Conservation (phyloP, 2,113 vertebrate genomes). For the Hippocampus comes region DNA sequence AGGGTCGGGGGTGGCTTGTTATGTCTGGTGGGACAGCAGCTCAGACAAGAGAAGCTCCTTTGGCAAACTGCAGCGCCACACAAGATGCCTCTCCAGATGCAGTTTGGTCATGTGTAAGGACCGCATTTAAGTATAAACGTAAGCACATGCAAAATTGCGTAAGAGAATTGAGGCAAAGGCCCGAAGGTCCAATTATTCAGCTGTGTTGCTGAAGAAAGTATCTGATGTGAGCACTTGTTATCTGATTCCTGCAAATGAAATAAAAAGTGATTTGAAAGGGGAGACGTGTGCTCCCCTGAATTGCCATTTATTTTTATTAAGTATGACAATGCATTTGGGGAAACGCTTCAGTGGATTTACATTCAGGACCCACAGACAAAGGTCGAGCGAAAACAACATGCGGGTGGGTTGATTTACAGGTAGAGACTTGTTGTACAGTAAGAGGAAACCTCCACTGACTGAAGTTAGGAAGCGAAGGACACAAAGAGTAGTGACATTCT, state of each 20-base stretch:
- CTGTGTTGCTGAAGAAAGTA: neutral
- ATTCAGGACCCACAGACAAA: slow-evolving; percentile 30
- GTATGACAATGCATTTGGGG: slow-evolving; percentile 23
- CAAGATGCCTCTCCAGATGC: neutral
- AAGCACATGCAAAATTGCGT: neutral
- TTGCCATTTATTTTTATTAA: slow-evolving; percentile 27
- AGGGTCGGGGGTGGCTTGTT: slow-evolving; percentile 31
- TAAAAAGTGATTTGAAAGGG: neutral
- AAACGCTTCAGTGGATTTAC: slow-evolving; percentile 34
- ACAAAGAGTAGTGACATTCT: slow-evolving; percentile 21
- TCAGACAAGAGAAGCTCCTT: slow-evolving; percentile 47
- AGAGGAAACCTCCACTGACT: slow-evolving; percentile 24
- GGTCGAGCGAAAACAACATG: slow-evolving; percentile 13
- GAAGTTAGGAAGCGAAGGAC: neutral
- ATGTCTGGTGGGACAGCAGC: slow-evolving; percentile 49
- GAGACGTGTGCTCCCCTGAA: slow-evolving; percentile 16
- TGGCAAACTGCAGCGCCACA: slow-evolving; percentile 23
- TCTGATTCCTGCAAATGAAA: slow-evolving; percentile 4
- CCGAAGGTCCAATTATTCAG: neutral
- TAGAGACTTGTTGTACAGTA: slow-evolving; percentile 51
- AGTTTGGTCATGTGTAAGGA: neutral
- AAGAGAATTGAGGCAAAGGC: neutral
- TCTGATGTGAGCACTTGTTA: neutral
- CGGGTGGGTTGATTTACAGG: slow-evolving; percentile 40
- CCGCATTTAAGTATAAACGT: neutral